Evolutionary conservation across 1,140 invertebrate genomes (phyloP).

Genomic region (Leguminivora glycinivorella): DNA sequence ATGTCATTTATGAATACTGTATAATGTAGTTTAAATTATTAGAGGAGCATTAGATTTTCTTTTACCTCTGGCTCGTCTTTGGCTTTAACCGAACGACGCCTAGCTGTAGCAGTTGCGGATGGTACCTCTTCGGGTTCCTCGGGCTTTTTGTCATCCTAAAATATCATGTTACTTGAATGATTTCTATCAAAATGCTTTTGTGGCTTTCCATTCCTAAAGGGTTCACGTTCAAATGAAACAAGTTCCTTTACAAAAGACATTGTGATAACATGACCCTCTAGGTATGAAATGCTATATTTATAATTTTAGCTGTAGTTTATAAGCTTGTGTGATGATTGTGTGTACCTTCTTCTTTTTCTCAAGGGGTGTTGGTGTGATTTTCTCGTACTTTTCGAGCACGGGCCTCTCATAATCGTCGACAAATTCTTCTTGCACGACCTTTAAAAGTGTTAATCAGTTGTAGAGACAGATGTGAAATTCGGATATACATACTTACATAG

Average conservation of each 20-base stretch:
- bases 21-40: conserved; percentile 15
- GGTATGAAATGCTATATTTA: too few species aligned
- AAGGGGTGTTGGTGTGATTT: conserved; percentile 73
- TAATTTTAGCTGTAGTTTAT: conserved; percentile 27
- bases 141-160: conserved; percentile 67
- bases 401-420: conserved; percentile 82
- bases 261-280: too few species aligned
- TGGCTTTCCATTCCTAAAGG: too few species aligned
- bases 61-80: conserved; percentile 72
- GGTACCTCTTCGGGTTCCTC: conserved; percentile 54
- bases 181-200: conserved; percentile 32
- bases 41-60: background rate
- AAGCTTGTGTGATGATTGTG: conserved; percentile 28
- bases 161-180: conserved; percentile 31
- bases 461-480: background rate
- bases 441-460: conserved; percentile 42
- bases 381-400: conserved; percentile 83
- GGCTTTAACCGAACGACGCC: conserved; percentile 64
- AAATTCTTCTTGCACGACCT: conserved; percentile 78
- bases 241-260: too few species aligned
- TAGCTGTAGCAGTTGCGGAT: conserved; percentile 60
- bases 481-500: too few species aligned
- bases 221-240: too few species aligned
- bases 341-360: conserved; percentile 77
- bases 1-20: conserved; percentile 26